Evolutionary conservation across 2,113 vertebrate species (phyloP).

Genomic region (Anhinga rufa): DNA sequence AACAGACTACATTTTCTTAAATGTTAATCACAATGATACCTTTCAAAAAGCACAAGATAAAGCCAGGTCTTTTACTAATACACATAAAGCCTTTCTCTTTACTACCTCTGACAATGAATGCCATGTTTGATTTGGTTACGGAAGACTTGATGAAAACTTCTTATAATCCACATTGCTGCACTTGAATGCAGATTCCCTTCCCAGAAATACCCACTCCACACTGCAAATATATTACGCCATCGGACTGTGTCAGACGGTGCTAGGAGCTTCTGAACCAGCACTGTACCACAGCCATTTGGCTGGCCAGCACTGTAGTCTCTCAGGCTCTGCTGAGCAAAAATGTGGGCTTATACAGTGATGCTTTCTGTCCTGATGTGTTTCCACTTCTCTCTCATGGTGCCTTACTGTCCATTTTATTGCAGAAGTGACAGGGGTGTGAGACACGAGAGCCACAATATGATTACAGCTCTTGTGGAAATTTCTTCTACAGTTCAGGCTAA

Average conservation of each 20-base stretch:
- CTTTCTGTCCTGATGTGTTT: neutral
- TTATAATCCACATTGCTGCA: neutral
- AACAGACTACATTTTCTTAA: conserved; percentile 32
- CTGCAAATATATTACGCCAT: neutral
- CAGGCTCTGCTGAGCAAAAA: neutral
- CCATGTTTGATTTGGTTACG: neutral
- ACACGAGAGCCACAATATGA: neutral
- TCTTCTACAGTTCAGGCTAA: neutral
- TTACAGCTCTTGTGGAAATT: neutral
- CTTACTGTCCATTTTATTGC: neutral
- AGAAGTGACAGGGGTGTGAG: neutral
- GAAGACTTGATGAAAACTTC: neutral
- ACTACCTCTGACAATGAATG: neutral
- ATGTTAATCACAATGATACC: conserved; percentile 13
- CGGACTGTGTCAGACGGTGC: neutral
- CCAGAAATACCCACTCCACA: neutral
- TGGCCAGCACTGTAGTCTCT: neutral
- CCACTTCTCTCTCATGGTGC: neutral
- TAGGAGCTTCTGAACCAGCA: neutral
- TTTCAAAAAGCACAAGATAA: conserved; percentile 25
- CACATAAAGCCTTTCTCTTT: conserved; percentile 24
- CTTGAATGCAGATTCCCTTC: neutral
- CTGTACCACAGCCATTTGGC: neutral
- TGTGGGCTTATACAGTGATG: neutral
- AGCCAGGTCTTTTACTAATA: conserved; percentile 35